These are phyloP conservation scores for Probaryconus sp. DNA, from an alignment of 1,140 invertebrate species.

Conservation along the genomic window DNA sequence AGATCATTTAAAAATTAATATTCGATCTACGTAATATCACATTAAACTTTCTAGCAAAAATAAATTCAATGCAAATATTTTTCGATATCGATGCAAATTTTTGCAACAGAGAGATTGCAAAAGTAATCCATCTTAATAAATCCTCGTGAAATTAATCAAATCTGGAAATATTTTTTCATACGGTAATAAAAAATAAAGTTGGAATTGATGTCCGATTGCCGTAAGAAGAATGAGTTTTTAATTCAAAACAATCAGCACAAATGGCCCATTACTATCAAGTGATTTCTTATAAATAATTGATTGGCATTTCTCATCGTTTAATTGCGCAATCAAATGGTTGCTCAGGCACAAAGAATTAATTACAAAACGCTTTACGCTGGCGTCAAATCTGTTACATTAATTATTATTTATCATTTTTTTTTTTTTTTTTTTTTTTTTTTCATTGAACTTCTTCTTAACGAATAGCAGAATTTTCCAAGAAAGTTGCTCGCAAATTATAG, in stretches of 20 bases:
- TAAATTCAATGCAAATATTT: no score
- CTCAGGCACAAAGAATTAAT: conserved; percentile 29
- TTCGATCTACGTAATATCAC: no score
- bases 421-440: no score
- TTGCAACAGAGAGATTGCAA: no score
- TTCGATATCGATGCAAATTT: no score
- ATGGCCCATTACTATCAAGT: not conserved
- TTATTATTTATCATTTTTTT: conserved; percentile 34
- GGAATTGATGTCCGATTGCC: not conserved
- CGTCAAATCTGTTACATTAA: conserved; percentile 14
- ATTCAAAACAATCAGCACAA: conserved; percentile 11
- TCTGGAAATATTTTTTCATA: no score
- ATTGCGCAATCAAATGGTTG: conserved; percentile 25
- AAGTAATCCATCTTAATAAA: no score
- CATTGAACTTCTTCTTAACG: no score
- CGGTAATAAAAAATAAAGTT: not conserved
- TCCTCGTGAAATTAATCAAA: not conserved
- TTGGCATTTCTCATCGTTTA: conserved; percentile 38
- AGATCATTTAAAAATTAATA: no score
- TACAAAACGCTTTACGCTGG: conserved; percentile 9
- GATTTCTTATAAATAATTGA: conserved; percentile 37
- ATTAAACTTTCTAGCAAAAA: no score
- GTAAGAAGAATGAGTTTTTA: not conserved
- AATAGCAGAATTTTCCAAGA: not conserved
- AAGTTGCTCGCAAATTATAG: not conserved